A percentile compares a stretch with the other conserved stretches of the same genome.
phyloP scores from a whole-genome alignment of 2,888 invertebrate species.

The Adelognathus sp. region DNA sequence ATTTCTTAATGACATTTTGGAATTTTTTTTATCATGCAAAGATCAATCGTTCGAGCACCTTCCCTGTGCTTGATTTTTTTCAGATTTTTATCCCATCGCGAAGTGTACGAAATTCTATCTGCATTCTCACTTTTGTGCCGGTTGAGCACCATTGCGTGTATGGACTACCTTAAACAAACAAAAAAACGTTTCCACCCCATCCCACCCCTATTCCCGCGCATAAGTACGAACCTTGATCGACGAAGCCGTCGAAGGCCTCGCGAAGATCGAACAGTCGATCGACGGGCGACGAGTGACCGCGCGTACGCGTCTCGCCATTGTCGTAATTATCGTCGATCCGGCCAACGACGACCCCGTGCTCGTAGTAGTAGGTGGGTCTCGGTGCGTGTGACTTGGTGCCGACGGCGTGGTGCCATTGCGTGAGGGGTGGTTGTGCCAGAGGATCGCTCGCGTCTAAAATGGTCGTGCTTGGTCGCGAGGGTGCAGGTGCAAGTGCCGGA shows the following conservation, averaged over 20 bases:
- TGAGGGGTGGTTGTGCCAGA: constrained; percentile 62
- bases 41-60: too few relatives aligned
- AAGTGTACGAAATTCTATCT: too few relatives aligned
- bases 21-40: too few relatives aligned
- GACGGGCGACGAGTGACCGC: constrained; percentile 79
- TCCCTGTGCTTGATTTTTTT: too few relatives aligned
- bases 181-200: background rate
- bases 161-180: too few relatives aligned
- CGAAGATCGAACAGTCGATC: constrained; percentile 85
- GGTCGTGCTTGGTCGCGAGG: constrained; percentile 76
- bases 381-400: constrained; percentile 77
- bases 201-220: constrained; percentile 64
- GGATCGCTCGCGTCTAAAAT: constrained; percentile 71
- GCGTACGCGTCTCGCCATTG: constrained; percentile 66
- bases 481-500: constrained; percentile 69
- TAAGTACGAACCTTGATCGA: constrained; percentile 85
- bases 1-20: too few relatives aligned
- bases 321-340: constrained; percentile 82
- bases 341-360: constrained; percentile 81
- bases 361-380: constrained; percentile 79
- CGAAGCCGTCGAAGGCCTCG: constrained; percentile 85
- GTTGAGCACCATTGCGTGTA: too few relatives aligned
- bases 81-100: too few relatives aligned
- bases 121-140: too few relatives aligned
- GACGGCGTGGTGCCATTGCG: constrained; percentile 73